These are phyloP conservation scores for Flexamia atlantica DNA, from an alignment of 2,888 invertebrate genomes.

Conservation along the genomic window DNA sequence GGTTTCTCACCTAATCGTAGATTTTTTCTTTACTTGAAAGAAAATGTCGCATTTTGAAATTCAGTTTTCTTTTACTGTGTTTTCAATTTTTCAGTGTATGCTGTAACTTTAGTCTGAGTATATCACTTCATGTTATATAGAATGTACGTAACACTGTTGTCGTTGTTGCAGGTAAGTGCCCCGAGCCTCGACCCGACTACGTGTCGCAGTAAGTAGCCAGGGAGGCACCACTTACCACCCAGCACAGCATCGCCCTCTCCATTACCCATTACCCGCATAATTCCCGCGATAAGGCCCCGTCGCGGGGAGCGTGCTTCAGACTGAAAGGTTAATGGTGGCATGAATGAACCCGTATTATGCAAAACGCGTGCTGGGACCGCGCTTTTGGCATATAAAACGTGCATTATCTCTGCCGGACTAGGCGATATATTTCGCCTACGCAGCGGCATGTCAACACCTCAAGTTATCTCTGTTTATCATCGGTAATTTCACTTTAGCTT, in stretches of 20 bases:
- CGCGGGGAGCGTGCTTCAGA: conserved; percentile 13
- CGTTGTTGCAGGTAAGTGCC: conserved; percentile 13
- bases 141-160: too few relatives aligned
- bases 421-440: conserved; percentile 20
- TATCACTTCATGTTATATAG: too few relatives aligned
- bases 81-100: too few relatives aligned
- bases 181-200: neutral
- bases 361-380: conserved; percentile 28
- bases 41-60: too few relatives aligned
- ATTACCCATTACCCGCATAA: conserved; percentile 6
- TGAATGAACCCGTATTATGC: conserved; percentile 41
- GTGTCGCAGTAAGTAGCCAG: neutral
- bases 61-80: too few relatives aligned
- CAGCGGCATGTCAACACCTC: conserved; percentile 2
- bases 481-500: neutral
- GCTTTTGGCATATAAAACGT: conserved; percentile 47
- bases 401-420: conserved; percentile 16
- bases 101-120: too few relatives aligned
- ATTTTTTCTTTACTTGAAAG: too few relatives aligned
- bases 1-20: too few relatives aligned
- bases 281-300: neutral
- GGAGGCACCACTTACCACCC: too few relatives aligned
- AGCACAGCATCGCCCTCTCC: neutral
- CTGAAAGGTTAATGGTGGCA: conserved; percentile 37
- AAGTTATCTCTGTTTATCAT: neutral